These are phyloP conservation scores for Corapipo altera DNA, from an alignment of 2,113 vertebrate species.

Conservation along the genomic window DNA sequence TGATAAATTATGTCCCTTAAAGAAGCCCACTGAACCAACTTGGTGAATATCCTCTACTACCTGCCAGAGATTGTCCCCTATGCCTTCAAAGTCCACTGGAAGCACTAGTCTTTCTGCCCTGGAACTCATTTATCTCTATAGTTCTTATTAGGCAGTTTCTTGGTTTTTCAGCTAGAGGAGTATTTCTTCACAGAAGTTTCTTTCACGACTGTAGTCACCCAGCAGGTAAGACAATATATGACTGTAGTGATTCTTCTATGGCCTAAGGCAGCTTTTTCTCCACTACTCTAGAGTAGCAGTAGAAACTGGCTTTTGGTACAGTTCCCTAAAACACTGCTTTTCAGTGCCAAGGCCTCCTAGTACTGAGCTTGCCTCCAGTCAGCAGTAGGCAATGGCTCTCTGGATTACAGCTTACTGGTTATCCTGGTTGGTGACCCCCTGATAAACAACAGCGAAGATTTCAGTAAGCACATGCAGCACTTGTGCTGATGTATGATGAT, in stretches of 20 bases:
- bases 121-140: background rate
- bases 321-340: background rate
- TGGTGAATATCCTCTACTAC: background rate
- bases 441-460: background rate
- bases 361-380: background rate
- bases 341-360: background rate
- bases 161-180: background rate
- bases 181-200: background rate
- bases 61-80: background rate
- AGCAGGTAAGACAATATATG: background rate
- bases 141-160: background rate
- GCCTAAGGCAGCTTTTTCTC: background rate
- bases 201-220: background rate
- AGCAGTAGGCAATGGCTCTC: background rate
- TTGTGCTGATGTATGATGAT: background rate
- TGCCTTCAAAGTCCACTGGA: background rate
- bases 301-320: background rate
- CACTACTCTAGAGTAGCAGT: background rate
- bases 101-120: background rate
- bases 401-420: background rate
- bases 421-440: background rate
- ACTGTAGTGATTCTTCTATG: background rate
- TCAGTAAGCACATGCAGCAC: background rate
- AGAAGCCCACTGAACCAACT: background rate
- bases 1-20: background rate